phyloP scores from a whole-genome alignment of 2,888 invertebrate species.

The Miltochrista miniata region DNA sequence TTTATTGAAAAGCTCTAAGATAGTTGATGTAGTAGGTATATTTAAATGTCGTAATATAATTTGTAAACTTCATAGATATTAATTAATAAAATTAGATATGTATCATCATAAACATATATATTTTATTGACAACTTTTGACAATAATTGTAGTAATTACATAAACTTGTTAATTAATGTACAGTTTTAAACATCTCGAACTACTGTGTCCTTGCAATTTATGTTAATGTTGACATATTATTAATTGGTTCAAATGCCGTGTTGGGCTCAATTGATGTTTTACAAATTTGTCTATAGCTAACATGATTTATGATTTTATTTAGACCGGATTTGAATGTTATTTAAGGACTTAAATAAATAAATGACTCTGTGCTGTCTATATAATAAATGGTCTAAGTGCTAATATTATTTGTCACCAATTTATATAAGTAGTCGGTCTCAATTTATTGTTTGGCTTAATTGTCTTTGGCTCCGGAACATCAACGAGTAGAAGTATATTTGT shows the following conservation, averaged over 20 bases:
- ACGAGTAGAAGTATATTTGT: no score
- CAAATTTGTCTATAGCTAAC: neutral
- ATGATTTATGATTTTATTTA: neutral
- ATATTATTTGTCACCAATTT: no score
- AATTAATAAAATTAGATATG: slow-evolving; percentile 1
- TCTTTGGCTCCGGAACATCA: no score
- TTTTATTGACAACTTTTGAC: slow-evolving; percentile 12
- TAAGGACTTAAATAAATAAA: no score
- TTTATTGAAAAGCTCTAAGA: no score
- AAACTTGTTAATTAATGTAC: slow-evolving; percentile 27
- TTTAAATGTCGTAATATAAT: no score
- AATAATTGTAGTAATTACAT: neutral
- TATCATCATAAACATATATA: slow-evolving; percentile 27
- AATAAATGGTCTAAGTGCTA: no score
- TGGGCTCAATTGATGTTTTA: neutral
- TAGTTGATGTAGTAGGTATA: no score
- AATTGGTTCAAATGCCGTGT: neutral
- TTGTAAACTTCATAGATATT: neutral
- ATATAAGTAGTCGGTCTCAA: no score
- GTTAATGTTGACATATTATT: neutral
- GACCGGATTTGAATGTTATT: neutral
- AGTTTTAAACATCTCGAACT: slow-evolving; percentile 12
- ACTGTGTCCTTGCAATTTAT: slow-evolving; percentile 21
- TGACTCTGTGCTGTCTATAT: no score
- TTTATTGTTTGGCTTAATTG: no score